Percentiles rank a stretch among this genome's conserved stretches.
phyloP scores from a whole-genome alignment of 92 coral and sea anemone species.

The Zoanthus gigantus region DNA sequence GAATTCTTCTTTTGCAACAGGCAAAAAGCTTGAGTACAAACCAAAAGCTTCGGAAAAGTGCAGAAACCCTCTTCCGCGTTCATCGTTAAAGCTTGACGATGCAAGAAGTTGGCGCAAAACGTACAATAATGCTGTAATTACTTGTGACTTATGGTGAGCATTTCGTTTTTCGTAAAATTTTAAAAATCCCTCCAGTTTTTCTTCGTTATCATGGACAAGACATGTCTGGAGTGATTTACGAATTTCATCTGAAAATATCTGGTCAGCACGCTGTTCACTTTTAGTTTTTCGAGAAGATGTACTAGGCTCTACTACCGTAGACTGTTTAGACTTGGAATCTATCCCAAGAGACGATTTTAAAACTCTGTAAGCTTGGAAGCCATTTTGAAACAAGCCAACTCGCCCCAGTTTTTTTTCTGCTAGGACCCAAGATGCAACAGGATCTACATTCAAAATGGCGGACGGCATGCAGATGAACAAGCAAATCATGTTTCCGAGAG shows the following conservation, averaged over 20 bases:
- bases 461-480: constrained; percentile 9
- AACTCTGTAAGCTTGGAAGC: background rate
- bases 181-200: constrained; percentile 59
- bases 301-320: background rate
- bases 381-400: constrained; percentile 16
- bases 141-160: constrained; percentile 30
- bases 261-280: constrained; percentile 12
- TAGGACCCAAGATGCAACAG: background rate
- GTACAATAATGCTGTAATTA: constrained; percentile 62
- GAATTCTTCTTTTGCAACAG: constrained; percentile 51
- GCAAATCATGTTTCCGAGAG: constrained; percentile 8
- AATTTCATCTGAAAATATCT: background rate
- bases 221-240: constrained; percentile 64
- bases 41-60: constrained; percentile 62
- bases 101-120: constrained; percentile 67
- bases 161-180: constrained; percentile 48
- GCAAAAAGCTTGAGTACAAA: constrained; percentile 54
- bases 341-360: background rate
- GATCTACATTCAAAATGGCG: constrained; percentile 9
- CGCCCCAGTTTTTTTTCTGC: constrained; percentile 11
- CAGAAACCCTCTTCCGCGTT: constrained; percentile 59
- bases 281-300: background rate
- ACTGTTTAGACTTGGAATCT: background rate
- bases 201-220: constrained; percentile 59
- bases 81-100: constrained; percentile 36